phyloP scores from a whole-genome alignment of 2,888 invertebrate species.

The Leptopilina drosophilae region DNA sequence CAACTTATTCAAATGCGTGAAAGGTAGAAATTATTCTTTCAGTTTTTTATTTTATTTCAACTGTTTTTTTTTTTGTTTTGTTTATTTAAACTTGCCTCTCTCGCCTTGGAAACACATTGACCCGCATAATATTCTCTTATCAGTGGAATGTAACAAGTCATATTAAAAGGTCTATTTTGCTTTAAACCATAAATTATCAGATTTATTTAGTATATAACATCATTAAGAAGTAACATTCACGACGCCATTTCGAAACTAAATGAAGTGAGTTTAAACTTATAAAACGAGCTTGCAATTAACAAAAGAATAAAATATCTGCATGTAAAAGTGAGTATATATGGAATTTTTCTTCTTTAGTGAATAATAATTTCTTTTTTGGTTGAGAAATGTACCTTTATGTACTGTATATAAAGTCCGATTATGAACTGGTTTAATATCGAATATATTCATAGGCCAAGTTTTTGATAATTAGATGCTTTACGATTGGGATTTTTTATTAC shows the following conservation, averaged over 20 bases:
- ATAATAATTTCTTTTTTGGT: background rate
- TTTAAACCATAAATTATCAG: constrained; percentile 11
- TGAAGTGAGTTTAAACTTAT: background rate
- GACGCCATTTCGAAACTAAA: background rate
- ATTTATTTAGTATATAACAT: background rate
- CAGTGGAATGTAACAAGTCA: background rate
- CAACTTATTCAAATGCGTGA: constrained; percentile 8
- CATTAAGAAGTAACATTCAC: background rate
- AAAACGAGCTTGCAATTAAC: constrained; percentile 1
- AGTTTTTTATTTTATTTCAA: no score
- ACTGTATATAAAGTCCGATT: background rate
- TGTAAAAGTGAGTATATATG: no score
- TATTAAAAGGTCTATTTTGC: constrained; percentile 10
- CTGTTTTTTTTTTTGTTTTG: constrained; percentile 3
- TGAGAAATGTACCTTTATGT: background rate
- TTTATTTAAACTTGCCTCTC: background rate
- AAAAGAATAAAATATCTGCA: background rate
- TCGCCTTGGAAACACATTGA: constrained; percentile 10
- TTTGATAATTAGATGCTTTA: constrained; percentile 15
- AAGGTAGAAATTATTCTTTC: constrained; percentile 1
- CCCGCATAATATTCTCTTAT: constrained; percentile 21
- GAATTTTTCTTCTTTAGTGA: no score
- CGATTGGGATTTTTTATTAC: background rate
- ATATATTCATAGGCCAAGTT: constrained; percentile 7
- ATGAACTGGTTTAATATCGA: constrained; percentile 19